Evolutionary conservation across 1,140 invertebrate species (phyloP), one percentile per base, ranked within the genome.

Genomic region (Lasioglossum baleicum): DNA sequence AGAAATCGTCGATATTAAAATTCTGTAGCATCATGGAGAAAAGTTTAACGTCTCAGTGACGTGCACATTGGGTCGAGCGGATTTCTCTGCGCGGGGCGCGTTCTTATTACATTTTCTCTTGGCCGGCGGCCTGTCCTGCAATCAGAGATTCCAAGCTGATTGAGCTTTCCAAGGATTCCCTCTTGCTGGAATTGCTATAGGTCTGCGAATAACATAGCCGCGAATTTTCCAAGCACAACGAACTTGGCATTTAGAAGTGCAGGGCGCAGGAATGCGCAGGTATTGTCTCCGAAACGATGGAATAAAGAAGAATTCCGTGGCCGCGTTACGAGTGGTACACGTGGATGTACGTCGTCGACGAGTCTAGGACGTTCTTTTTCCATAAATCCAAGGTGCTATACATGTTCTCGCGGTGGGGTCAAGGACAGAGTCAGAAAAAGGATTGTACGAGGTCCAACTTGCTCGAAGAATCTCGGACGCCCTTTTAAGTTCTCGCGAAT

Each of bases 321-420:
- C 31, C 15, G 15, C 31, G 44, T 48, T 7, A 31, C 17, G 15
- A 64, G 31, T 0, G 4, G 51, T 42, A 7, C 20, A 42, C 63
- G 35, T n/a, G 20, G 17, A 20, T 2, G 13, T 10, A 44, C n/a
- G 42, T 48, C n/a, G 40, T 26, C n/a, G n/a, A 26, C 42, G 44
- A n/a, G n/a, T 67, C 42, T 48, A 67, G 65, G 65, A 67, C 65
- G 40, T 15, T 22, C 65, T 67, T 7, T 42, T 22, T 22, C 42
- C 42, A n/a, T 26, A 67, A 67, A 48, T 67, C n/a, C 40, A n/a
- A 65, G 35, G 17, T 44, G 42, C 1, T n/a, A n/a, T n/a, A 22
- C 11, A 67, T 48, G 65, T 66, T 15, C 15, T 10, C 15, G 7
- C 20, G 40, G 7, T 11, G 65, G 5, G 56, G 42, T 67, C 65